Base-by-base conservation (phyloP, 1,140 invertebrate genomes). In the Cephus cinctus region DNA sequence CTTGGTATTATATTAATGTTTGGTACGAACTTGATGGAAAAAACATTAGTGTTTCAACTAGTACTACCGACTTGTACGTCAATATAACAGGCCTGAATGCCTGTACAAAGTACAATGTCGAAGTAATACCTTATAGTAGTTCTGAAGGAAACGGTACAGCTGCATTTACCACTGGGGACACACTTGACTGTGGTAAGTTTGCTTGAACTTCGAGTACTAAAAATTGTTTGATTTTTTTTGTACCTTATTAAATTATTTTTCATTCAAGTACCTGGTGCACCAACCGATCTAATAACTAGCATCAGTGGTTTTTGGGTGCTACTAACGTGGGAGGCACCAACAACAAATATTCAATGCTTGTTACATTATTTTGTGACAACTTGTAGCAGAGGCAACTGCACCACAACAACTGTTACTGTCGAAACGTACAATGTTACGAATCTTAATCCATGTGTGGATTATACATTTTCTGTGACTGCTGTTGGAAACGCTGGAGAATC, bases 381-480 rank as follows among this genome's bases (percentile, higher is more conserved):
- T n/a, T 57, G 55, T 27, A 15, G 35, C 6, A 8, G 16, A 6
- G 12, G 15, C 2, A 16, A 30, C 12, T 57, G 55, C 23, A 44
- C 45, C 0, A 25, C 14, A 4, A 34, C 6, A 8, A 16, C 14
- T 4, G 20, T 38, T 11, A 50, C 16, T 18, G 16, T 20, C 8
- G 52, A 39, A 18, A 22, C 42, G 2, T 56, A 34, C 18, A 56
- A 53, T 36, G 54, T 44, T 20, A 50, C 39, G 0, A 22, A 54
- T 40, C 32, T 56, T 11, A 14, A 31, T 9, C 57, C 57, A 2
- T 59, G 57, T 36, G 39, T 43, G 4, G 46, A 44, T 4, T 57
- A 53, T 27, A 44, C 31, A 31, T 57, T 57, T 18, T 47, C 47
- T 30, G 41, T 57, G 9, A 25, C 44, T 3, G 31, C 49, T 11